Conservation (phyloP, 2,113 vertebrate genomes). For the Atherinomorus stipes region DNA sequence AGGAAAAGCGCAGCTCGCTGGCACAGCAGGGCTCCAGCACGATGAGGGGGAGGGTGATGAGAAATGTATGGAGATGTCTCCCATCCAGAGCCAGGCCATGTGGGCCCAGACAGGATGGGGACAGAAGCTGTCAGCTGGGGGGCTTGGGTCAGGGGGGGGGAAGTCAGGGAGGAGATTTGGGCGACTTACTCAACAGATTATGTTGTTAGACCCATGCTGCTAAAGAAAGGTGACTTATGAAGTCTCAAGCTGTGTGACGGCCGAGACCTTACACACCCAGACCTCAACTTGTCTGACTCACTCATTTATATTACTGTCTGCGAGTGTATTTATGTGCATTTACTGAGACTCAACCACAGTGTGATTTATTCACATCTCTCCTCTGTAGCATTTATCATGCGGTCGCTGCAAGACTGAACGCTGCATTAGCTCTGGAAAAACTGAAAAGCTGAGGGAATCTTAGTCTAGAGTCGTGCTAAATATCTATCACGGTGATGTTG, state of each 20-base stretch:
- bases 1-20: conserved; percentile 70
- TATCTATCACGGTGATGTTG: conserved; percentile 39
- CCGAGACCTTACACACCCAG: conserved; percentile 42
- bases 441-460: conserved; percentile 26
- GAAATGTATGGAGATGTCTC: conserved; percentile 61
- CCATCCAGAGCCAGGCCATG: conserved; percentile 43
- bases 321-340: conserved; percentile 45
- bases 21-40: conserved; percentile 61
- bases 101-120: conserved; percentile 61
- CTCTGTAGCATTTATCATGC: conserved; percentile 47
- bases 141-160: conserved; percentile 25
- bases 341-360: conserved; percentile 47
- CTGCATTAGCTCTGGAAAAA: conserved; percentile 48
- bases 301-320: conserved; percentile 47
- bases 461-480: conserved; percentile 23
- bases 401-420: conserved; percentile 25
- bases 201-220: conserved; percentile 16
- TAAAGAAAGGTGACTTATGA: conserved; percentile 61
- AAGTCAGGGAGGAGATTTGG: conserved; percentile 40
- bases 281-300: conserved; percentile 62
- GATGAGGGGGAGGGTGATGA: conserved; percentile 34
- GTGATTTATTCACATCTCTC: conserved; percentile 52
- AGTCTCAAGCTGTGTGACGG: conserved; percentile 52
- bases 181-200: neutral
- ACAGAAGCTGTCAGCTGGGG: conserved; percentile 61